phyloP scores from a whole-genome alignment of 2,888 invertebrate genomes.

The Agrotis ipsilon region DNA sequence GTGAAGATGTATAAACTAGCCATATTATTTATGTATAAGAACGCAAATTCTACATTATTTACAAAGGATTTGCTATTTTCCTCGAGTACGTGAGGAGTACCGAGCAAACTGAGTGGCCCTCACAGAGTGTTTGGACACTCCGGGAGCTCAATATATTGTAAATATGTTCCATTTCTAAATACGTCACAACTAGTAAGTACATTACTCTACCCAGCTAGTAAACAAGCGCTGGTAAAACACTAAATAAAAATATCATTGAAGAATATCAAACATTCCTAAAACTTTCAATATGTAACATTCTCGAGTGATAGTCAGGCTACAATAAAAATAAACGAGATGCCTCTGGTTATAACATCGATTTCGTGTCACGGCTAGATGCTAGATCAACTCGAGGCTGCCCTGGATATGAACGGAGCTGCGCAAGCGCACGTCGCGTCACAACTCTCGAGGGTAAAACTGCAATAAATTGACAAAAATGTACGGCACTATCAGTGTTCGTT shows the following conservation, averaged over 20 bases:
- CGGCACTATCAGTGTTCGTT: too few species aligned
- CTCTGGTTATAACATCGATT: conserved; percentile 9
- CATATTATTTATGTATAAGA: background rate
- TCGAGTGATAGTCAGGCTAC: conserved; percentile 2
- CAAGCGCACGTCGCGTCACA: conserved; percentile 3
- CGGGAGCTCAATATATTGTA: background rate
- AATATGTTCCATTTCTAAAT: conserved; percentile 5
- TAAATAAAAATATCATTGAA: background rate
- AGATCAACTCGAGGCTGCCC: conserved; percentile 41
- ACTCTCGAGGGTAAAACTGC: background rate
- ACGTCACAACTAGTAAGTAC: background rate
- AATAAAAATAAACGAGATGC: conserved; percentile 20
- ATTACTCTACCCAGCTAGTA: background rate
- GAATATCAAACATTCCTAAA: background rate
- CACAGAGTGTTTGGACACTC: background rate
- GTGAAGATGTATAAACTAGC: too few species aligned
- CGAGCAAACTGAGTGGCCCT: background rate
- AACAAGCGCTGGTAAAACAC: background rate
- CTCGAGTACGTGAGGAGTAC: background rate
- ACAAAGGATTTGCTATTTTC: conserved; percentile 7
- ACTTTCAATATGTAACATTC: background rate
- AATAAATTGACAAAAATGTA: background rate
- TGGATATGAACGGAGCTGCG: conserved; percentile 11
- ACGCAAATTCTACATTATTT: background rate
- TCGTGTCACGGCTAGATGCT: conserved; percentile 30